phyloP scores from a whole-genome alignment of 2,113 vertebrate species.

The Phaethornis superciliosus region DNA sequence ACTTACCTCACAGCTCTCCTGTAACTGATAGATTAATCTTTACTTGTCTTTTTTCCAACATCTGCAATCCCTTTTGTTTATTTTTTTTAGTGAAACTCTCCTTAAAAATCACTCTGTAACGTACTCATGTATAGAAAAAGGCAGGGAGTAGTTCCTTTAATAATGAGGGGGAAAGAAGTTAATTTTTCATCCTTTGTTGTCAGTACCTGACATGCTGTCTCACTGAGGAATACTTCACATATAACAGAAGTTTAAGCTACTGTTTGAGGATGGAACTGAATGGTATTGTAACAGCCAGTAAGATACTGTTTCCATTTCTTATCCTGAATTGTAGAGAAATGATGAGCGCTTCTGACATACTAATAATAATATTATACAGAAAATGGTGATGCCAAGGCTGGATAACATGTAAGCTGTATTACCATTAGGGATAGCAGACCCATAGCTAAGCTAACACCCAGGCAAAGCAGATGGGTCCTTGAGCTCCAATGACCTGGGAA shows the following conservation, averaged over 20 bases:
- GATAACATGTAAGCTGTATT: background rate
- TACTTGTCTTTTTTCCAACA: background rate
- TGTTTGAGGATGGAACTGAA: background rate
- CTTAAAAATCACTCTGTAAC: background rate
- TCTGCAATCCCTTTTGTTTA: background rate
- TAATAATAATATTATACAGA: background rate
- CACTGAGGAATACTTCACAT: background rate
- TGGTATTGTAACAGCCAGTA: background rate
- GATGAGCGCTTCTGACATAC: background rate
- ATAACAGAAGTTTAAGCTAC: background rate
- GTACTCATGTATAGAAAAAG: background rate
- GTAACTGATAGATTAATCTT: background rate
- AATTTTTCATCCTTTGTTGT: background rate
- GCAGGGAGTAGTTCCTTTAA: background rate
- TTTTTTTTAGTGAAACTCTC: background rate
- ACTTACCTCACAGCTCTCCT: background rate
- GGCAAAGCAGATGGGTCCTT: background rate
- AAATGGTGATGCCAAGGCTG: background rate
- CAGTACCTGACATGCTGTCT: background rate
- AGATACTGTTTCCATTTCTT: background rate
- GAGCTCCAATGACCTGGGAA: background rate
- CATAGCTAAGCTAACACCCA: background rate
- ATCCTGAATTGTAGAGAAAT: background rate
- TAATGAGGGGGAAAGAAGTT: fast-evolving
- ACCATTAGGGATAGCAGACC: background rate